Base-by-base conservation (phyloP, 1,140 invertebrate genomes). In the Drosophila mayri region DNA sequence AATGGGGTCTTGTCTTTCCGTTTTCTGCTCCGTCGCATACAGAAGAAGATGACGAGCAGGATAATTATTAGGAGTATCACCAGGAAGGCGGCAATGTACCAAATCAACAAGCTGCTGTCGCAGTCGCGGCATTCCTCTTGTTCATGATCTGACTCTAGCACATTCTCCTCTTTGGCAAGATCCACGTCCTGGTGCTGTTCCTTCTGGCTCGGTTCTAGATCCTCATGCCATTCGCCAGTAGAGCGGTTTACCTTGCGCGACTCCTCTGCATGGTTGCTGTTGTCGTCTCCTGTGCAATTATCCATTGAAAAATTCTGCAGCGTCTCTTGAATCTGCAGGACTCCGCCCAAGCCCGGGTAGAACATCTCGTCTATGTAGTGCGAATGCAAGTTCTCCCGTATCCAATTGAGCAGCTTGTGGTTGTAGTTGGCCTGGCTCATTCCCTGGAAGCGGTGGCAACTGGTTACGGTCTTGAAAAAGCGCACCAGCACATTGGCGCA, bases 321-420 rank as follows among this genome's bases (percentile, higher is more conserved):
- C 14, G 64, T 54, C 47, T 90, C 81, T 12, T 82, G 73, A 30
- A 93, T 72, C 50, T 86, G 76, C 38, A 93, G 44, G 0, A 92
- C 62, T 1, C 84, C 92, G 0, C 90, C 92, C 38, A 93, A 60
- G 0, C 91, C 92, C 7, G 92, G 92, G 79, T 93, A 93, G 62
- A 93, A 90, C 16, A 74, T 28, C 20, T 91, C 86, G 50, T 93
- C 92, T 2, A 63, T 59, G 46, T 92, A 83, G 61, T 92, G 86
- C 28, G 70, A 16, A 37, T 88, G 59, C 2, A 93, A 18, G 12
- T 68, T 88, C 14, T 91, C 92, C 1, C 67, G 47, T 41, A 92
- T 73, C 92, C 92, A 93, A 4, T 43, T 22, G 32, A 83, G 74
- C 6, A 93, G 60, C 44, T 81, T 79, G 1, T 46, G 16, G 49